phyloP scores from a whole-genome alignment of 2,797 vertebrate genomes.

The Anas bernieri region DNA sequence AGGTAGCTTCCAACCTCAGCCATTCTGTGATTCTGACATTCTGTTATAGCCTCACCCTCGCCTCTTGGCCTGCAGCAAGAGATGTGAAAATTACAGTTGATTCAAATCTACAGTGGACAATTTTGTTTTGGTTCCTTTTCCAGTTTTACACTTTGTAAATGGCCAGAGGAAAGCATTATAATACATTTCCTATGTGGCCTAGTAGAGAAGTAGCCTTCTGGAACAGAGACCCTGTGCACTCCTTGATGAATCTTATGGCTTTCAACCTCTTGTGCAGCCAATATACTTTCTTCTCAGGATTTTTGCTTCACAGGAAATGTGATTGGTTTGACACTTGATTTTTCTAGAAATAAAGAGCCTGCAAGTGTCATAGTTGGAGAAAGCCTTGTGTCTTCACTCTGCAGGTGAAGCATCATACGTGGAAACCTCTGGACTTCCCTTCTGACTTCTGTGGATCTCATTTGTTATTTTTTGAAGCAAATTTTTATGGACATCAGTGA shows the following conservation, averaged over 20 bases:
- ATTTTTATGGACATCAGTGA: not conserved
- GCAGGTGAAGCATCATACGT: not conserved
- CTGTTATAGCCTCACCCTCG: not conserved
- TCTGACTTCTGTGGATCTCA: not conserved
- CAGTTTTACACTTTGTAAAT: not conserved
- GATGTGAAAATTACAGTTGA: not conserved
- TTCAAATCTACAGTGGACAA: not conserved
- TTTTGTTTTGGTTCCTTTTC: not conserved
- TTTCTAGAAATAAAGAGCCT: not conserved
- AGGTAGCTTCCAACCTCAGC: too few species aligned
- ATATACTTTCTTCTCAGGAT: not conserved
- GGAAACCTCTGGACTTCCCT: not conserved
- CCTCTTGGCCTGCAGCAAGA: not conserved
- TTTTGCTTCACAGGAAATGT: not conserved
- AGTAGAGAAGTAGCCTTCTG: not conserved
- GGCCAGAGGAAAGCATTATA: not conserved
- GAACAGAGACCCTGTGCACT: rapidly evolving
- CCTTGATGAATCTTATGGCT: rapidly evolving
- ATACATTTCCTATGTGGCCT: not conserved
- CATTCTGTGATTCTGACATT: too few species aligned
- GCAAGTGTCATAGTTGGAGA: not conserved
- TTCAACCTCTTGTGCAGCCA: not conserved
- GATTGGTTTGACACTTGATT: not conserved
- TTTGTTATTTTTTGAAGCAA: not conserved
- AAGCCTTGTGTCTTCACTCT: not conserved